A percentile compares a stretch with the other conserved stretches of the same genome.
These are phyloP conservation scores for Polydrusus cervinus DNA, from an alignment of 2,888 invertebrate genomes.

Conservation along the genomic window DNA sequence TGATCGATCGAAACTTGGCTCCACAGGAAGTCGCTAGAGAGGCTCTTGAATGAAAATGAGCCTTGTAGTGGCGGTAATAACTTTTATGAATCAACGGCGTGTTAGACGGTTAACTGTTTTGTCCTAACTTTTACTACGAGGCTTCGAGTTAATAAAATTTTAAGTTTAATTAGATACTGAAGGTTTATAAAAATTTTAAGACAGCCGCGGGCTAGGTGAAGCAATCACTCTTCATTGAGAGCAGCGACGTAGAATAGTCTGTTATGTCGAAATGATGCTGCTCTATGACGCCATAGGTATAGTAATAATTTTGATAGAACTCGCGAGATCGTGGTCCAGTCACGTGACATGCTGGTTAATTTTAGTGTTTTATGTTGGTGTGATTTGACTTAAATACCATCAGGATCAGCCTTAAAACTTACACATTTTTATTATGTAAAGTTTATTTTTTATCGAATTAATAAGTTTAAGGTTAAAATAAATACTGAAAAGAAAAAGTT, in stretches of 20 bases:
- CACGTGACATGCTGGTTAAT: too few species aligned
- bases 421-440: too few species aligned
- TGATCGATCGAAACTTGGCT: constrained; percentile 51
- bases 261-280: neutral
- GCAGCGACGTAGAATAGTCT: constrained; percentile 10
- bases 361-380: too few species aligned
- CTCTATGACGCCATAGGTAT: too few species aligned
- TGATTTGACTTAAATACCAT: too few species aligned
- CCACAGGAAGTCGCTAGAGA: constrained; percentile 51
- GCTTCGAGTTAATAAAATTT: constrained; percentile 33
- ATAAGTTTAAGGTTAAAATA: too few species aligned
- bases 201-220: neutral
- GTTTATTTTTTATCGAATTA: too few species aligned
- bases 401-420: too few species aligned
- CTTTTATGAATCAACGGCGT: constrained; percentile 51
- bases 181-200: constrained; percentile 15
- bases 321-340: too few species aligned
- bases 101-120: constrained; percentile 44
- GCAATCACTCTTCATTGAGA: constrained; percentile 3
- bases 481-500: too few species aligned
- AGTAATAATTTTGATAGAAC: too few species aligned
- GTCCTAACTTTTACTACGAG: constrained; percentile 39
- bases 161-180: constrained; percentile 35
- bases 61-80: constrained; percentile 47
- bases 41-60: constrained; percentile 54